phyloP scores from a whole-genome alignment of 2,113 vertebrate genomes.

The Takifugu bimaculatus region DNA sequence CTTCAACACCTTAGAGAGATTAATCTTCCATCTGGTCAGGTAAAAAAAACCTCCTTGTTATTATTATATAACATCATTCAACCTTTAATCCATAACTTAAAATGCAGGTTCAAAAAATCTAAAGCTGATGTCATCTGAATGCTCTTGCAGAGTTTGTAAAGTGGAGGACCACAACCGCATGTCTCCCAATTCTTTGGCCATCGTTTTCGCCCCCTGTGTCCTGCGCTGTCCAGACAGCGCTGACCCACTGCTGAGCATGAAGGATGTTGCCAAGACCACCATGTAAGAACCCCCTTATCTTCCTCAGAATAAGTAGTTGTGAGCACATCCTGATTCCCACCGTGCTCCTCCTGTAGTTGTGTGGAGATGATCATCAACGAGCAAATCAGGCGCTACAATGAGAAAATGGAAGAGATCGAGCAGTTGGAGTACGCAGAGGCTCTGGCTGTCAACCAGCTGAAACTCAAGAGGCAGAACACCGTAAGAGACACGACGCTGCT shows the following conservation, averaged over 20 bases:
- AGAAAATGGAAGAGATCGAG: constrained; percentile 94
- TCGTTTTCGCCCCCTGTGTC: constrained; percentile 94
- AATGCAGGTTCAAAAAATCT: no score
- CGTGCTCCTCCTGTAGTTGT: constrained; percentile 71
- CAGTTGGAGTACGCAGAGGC: constrained; percentile 91
- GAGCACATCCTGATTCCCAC: no score
- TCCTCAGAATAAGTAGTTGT: no score
- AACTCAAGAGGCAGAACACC: constrained; percentile 83
- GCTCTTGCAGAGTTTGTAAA: constrained; percentile 82
- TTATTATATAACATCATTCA: no score
- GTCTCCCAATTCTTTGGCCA: constrained; percentile 91
- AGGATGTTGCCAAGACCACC: constrained; percentile 94
- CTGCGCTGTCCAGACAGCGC: constrained; percentile 89
- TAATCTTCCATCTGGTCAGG: constrained; percentile 96
- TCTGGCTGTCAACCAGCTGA: constrained; percentile 86
- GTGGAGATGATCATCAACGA: constrained; percentile 95
- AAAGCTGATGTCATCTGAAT: background rate
- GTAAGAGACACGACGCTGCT: constrained; percentile 56
- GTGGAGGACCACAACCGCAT: constrained; percentile 93
- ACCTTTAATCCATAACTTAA: no score
- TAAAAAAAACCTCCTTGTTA: constrained; percentile 43
- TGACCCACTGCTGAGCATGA: constrained; percentile 94
- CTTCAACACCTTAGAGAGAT: constrained; percentile 87
- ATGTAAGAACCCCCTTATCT: constrained; percentile 75
- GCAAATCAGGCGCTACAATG: constrained; percentile 90